Base-by-base conservation (phyloP, 1,140 invertebrate genomes). In the Myzus persicae region DNA sequence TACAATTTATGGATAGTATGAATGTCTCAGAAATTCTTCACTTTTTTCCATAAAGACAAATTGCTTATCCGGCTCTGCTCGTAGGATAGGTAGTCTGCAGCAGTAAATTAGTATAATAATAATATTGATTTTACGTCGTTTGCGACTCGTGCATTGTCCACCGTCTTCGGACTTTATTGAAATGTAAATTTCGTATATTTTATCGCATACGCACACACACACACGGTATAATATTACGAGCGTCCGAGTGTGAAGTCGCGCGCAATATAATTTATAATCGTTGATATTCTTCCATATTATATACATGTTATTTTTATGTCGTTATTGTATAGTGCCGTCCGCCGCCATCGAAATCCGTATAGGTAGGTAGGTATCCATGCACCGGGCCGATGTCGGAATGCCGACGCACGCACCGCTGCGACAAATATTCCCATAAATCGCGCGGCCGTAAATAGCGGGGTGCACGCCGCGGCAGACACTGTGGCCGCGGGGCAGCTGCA, bases 401-500 rank as follows among this genome's bases (percentile, higher is more conserved):
- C 38, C 38, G 22, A 40, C 76, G 81, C 82, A 40, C 22, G 40
- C 26, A 11, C 7, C 7, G 40, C 40, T 18, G 46, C 46, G 82
- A 85, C 22, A 42, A 85, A 85, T 67, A 67, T 85, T 38, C 82
- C 82, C 82, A 85, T 85, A 85, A 85, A 85, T 85, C 82, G 82
- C 82, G 38, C 1, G 36, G 22, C 11, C 38, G 40, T 42, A 85
- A 85, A 40, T 85, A 85, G 82, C 82, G 36, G 82, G 82, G 82
- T 85, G 82, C 82, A 84, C 38, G 40, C 40, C 40, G 36, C 40
- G 22, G 82, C 82, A 42, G 38, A 85, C 82, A 85, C 38, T 11
- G 81, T 24, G 81, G 36, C 81, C 24, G 14, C 82, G 40, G 38
- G 40, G 40, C 82, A 42, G 82, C 82, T 40, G 36, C 36, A 38